phyloP scores from a whole-genome alignment of 2,797 vertebrate species.

The Smutsia gigantea region DNA sequence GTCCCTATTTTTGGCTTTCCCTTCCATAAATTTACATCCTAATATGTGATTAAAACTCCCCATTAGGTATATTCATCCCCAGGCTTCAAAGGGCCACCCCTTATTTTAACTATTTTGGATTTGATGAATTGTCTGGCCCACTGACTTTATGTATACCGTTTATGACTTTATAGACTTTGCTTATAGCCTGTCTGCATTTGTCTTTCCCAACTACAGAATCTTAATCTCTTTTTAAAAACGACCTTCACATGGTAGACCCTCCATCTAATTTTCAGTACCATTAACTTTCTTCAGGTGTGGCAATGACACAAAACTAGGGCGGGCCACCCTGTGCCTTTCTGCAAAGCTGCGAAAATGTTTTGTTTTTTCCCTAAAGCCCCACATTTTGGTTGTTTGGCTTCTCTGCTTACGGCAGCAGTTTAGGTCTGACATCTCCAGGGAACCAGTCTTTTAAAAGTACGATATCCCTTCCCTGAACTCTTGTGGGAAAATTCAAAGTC shows the following conservation, averaged over 20 bases:
- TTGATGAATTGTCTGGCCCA: background rate
- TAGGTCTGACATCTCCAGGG: background rate
- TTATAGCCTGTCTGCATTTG: background rate
- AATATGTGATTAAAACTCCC: constrained; percentile 9
- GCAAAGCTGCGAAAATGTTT: background rate
- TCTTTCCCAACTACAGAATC: background rate
- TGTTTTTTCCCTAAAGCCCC: background rate
- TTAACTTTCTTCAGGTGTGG: background rate
- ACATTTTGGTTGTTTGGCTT: background rate
- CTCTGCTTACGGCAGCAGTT: constrained; percentile 4
- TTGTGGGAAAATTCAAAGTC: background rate
- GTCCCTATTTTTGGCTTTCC: background rate
- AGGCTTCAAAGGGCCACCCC: constrained; percentile 31
- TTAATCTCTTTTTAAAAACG: constrained; percentile 9
- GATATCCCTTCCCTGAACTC: background rate
- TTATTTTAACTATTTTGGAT: constrained; percentile 23
- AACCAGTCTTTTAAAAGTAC: background rate
- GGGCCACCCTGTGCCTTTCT: background rate
- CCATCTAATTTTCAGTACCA: accelerated
- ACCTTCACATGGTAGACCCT: background rate
- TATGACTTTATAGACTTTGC: constrained; percentile 29
- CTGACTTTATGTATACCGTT: constrained; percentile 43
- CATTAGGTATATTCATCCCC: background rate
- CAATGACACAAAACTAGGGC: background rate
- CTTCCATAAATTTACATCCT: background rate